A percentile compares a stretch with the other conserved stretches of the same genome.
phyloP scores from a whole-genome alignment of 53 echinoderm and acorn worm genomes.

The Astropecten irregularis region DNA sequence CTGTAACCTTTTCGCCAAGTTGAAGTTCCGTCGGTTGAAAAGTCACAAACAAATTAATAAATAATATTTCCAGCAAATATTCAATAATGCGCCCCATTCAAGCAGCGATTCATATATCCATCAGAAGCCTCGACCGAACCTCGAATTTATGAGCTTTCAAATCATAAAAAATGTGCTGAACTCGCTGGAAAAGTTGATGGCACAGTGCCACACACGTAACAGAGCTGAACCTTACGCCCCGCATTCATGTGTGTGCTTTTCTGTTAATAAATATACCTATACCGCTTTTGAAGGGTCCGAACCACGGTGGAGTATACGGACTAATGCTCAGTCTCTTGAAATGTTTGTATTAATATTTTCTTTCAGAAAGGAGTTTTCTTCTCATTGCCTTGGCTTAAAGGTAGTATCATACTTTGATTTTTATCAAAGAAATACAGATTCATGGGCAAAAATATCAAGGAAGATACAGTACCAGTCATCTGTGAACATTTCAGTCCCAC shows the following conservation, averaged over 20 bases:
- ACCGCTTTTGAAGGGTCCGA: not conserved
- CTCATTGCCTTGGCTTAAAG: no score
- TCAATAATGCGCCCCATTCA: not conserved
- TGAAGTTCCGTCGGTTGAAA: not conserved
- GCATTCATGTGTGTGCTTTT: not conserved
- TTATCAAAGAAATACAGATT: no score
- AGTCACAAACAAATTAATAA: conserved; percentile 13
- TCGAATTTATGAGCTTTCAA: conserved; percentile 45
- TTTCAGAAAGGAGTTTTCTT: no score
- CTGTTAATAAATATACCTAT: conserved; percentile 18
- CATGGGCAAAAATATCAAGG: no score
- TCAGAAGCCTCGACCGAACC: conserved; percentile 3
- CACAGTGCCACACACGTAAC: conserved; percentile 1
- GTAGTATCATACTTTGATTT: no score
- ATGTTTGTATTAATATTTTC: no score
- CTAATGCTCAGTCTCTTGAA: no score
- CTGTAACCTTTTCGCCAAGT: not conserved
- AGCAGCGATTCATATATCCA: conserved; percentile 26
- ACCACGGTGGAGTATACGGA: not conserved
- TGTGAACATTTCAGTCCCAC: no score
- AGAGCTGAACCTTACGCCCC: conserved; percentile 20
- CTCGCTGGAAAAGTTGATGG: not conserved
- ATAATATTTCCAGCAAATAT: not conserved
- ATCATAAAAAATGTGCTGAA: not conserved
- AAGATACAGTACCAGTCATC: no score